phyloP scores from a whole-genome alignment of 2,113 vertebrate genomes.

The Phodopus roborovskii region DNA sequence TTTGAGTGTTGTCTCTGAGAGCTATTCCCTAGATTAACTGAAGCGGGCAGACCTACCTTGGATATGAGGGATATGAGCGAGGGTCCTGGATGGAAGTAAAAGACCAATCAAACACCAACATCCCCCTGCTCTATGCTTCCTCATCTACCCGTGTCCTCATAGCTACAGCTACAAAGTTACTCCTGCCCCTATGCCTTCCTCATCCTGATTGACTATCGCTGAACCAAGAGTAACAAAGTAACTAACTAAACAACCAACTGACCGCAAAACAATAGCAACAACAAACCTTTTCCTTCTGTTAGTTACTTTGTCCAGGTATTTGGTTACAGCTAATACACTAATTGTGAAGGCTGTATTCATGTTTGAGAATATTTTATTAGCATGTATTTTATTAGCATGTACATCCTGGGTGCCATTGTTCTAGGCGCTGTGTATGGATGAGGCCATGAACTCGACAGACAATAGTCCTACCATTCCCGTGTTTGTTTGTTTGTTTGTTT shows the following conservation, averaged over 20 bases:
- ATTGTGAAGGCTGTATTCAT: neutral
- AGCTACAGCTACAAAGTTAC: too few relatives aligned
- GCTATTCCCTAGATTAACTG: neutral
- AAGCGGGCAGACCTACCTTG: neutral
- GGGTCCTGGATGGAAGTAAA: neutral
- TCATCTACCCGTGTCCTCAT: neutral
- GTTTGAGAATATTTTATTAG: too few relatives aligned
- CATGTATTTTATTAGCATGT: neutral
- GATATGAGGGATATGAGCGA: neutral
- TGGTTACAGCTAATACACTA: neutral
- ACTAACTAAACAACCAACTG: neutral
- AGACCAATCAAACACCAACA: neutral
- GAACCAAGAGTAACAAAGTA: neutral
- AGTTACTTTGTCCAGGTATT: neutral
- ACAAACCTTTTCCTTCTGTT: neutral
- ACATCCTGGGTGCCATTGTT: neutral
- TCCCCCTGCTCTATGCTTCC: neutral
- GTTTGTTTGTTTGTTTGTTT: neutral
- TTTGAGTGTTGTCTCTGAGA: neutral
- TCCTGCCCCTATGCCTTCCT: neutral
- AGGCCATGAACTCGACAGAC: neutral
- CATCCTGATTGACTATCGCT: neutral
- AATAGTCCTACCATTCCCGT: accelerated
- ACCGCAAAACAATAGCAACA: neutral
- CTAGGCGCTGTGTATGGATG: neutral